Evolutionary conservation across 1,140 invertebrate species (phyloP).

Genomic region (Ruditapes philippinarum): DNA sequence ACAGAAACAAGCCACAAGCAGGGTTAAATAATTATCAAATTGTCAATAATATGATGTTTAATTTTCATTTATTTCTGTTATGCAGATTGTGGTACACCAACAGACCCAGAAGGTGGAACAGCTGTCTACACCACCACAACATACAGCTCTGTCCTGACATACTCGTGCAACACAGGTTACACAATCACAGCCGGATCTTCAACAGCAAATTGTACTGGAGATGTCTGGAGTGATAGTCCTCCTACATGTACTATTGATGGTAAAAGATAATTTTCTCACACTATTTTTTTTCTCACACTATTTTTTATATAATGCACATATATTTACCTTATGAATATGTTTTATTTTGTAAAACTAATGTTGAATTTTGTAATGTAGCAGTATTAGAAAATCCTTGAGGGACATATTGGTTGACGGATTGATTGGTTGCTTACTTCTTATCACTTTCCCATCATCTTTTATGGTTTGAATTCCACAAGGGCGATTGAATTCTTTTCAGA

Average conservation of each 20-base stretch:
- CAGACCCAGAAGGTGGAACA: neutral
- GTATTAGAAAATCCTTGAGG: neutral
- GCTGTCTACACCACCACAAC: neutral
- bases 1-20: no score
- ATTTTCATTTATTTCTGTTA: neutral
- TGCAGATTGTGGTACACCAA: neutral
- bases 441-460: no score
- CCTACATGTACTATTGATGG: slow-evolving; percentile 48
- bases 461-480: no score
- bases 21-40: no score
- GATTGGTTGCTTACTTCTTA: no score
- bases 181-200: neutral
- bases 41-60: no score
- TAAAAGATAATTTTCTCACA: neutral
- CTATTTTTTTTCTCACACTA: no score
- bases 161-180: slow-evolving; percentile 8
- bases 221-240: neutral
- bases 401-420: no score
- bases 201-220: neutral
- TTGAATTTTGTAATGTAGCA: neutral
- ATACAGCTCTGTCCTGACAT: neutral
- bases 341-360: neutral
- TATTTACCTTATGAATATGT: neutral
- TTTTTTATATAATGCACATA: no score
- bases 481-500: no score